Evolutionary conservation across 2,888 invertebrate genomes (phyloP), one percentile per base, ranked within the genome.

Genomic region (Pecten maximus): DNA sequence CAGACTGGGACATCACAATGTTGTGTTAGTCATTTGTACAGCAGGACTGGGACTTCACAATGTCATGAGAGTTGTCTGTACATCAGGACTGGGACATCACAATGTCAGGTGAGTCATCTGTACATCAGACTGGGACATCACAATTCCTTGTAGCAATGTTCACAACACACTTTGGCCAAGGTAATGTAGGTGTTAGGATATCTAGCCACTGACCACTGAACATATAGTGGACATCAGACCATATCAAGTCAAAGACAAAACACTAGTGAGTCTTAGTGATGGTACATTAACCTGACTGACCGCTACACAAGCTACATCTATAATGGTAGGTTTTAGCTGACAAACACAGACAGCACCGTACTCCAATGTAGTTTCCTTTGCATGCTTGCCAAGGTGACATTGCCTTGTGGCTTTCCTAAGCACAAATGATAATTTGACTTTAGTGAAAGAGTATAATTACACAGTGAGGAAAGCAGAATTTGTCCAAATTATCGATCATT

Each of bases 381-480:
- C 35, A 74, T 35, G 44, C 74, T 15, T 74, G 74, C 28, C 35
- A 35, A 35, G 74, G 74, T 15, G 74, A 74, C 74, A 44, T n/a
- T n/a, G n/a, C n/a, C n/a, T n/a, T n/a, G n/a, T 54, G 54, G 2
- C 15, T 8, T 28, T 74, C 74, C 6, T 28, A 74, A 74, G 35
- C 74, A 28, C 74, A 74, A 74, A 74, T 28, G 74, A 74, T 74
- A 74, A 74, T 74, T 74, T 74, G 74, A 74, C 74, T 74, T 74
- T 16, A 74, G 74, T 74, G 74, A 74, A 74, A 74, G 74, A 74
- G 74, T 74, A 74, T 74, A 35, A 74, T 74, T 74, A 74, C 28
- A 28, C 10, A 23, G 74, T 74, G 35, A 74, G 35, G 74, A 74
- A 74, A 35, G 74, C 74, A 12, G 74, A 74, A 54, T 74, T 74